Percentiles rank a stretch among this genome's conserved stretches.
phyloP scores from a whole-genome alignment of 2,888 invertebrate species.

The Plebejus melissa region DNA sequence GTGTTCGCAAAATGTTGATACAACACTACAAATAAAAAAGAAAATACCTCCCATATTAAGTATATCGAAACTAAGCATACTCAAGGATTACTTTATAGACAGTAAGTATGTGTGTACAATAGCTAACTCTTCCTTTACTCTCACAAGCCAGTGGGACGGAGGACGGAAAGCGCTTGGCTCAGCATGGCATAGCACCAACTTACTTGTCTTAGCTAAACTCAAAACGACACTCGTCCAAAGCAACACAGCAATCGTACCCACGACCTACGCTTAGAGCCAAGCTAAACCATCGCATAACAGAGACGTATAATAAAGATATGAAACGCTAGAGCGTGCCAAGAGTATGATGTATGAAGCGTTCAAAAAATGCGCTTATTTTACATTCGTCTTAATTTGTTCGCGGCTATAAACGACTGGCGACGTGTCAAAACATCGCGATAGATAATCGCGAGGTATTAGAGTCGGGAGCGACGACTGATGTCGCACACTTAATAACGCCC shows the following conservation, averaged over 20 bases:
- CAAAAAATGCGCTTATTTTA: conserved; percentile 27
- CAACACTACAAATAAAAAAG: neutral
- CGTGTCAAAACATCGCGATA: conserved; percentile 65
- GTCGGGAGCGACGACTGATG: conserved; percentile 62
- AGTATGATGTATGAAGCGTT: neutral
- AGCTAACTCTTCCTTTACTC: too few relatives aligned
- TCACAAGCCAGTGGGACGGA: too few relatives aligned
- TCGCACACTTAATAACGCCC: conserved; percentile 70
- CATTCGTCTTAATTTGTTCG: conserved; percentile 34
- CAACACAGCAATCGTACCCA: neutral
- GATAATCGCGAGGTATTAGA: conserved; percentile 67
- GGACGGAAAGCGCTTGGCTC: too few relatives aligned
- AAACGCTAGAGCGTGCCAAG: neutral
- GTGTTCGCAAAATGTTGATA: neutral
- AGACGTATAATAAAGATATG: neutral
- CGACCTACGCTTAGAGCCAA: neutral
- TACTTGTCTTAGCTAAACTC: neutral
- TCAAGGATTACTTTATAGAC: too few relatives aligned
- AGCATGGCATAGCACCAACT: too few relatives aligned
- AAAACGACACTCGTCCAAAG: neutral
- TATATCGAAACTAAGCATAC: neutral
- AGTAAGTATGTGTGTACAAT: too few relatives aligned
- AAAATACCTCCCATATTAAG: neutral
- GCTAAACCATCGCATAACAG: neutral
- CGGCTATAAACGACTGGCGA: conserved; percentile 50